Evolutionary conservation across 2,888 invertebrate species (phyloP), one percentile per base, ranked within the genome.

Genomic region (Epistrophella euchroma): DNA sequence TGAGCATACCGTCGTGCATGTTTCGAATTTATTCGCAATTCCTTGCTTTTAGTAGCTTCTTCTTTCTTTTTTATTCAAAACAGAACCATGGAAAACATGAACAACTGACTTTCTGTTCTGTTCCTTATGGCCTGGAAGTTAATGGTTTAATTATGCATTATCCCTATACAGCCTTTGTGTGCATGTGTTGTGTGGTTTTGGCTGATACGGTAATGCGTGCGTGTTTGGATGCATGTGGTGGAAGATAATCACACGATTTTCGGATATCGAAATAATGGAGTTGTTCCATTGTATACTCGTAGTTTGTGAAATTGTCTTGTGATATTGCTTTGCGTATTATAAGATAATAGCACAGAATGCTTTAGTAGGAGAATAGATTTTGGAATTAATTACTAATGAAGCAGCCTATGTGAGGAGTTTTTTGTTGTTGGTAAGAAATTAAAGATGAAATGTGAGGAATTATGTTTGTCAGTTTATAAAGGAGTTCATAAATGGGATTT

Each of bases 131-230:
- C 35, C 40, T 60, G 19, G 19, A 58, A 85, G 72, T 73, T 76
- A 81, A 85, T 81, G 85, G 85, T 77, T 85, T 81, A 85, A 81
- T 85, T 85, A 85, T 85, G 76, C 81, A 81, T 85, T 80, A 85
- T 85, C 76, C 70, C 77, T 19, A 11, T 35, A 52, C 28, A 45
- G 4, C 4, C 1, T n/a, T n/a, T 11, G 45, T 25, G 6, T 37
- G 17, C 28, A 1, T 22, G 43, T 43, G 9, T 28, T 15, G 15
- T 64, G 62, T 40, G 32, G n/a, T 25, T 47, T 66, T 60, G 64
- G 47, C 68, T 68, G 52, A 68, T 68, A 52, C 55, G 64, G 25
- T 17, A 45, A 71, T 64, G 71, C 50, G 66, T 56, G 81, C 52
- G 68, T 68, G 68, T 40, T 52, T 55, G 15, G 45, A 68, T 81